Conservation (phyloP, 2,888 invertebrate genomes). For the Pilophorus perplexus region DNA sequence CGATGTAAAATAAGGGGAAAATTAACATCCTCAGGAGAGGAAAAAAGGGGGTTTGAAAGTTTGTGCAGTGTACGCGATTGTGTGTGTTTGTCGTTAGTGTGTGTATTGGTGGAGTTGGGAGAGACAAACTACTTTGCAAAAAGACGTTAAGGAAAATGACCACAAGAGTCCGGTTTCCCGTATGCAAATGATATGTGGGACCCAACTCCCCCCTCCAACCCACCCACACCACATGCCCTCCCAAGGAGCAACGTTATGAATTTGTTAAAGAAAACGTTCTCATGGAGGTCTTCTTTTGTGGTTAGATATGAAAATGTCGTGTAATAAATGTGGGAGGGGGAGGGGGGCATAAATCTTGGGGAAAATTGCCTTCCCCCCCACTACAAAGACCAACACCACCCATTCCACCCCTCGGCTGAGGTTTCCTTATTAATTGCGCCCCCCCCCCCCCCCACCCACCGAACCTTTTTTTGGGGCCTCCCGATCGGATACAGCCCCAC, state of each 20-base stretch:
- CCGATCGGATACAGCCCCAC: constrained; percentile 21
- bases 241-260: constrained; percentile 39
- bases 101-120: constrained; percentile 3
- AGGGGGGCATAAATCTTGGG: constrained; percentile 35
- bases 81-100: too few relatives aligned
- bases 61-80: too few relatives aligned
- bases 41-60: too few relatives aligned
- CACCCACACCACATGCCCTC: too few relatives aligned
- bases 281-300: constrained; percentile 39
- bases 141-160: constrained; percentile 36
- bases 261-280: constrained; percentile 39
- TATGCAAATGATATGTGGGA: constrained; percentile 38
- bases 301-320: constrained; percentile 40
- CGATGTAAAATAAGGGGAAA: neutral
- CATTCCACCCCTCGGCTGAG: constrained; percentile 33
- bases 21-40: too few relatives aligned
- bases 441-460: constrained; percentile 24
- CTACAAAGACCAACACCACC: too few relatives aligned
- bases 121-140: constrained; percentile 17
- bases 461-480: constrained; percentile 12
- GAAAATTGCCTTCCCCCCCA: constrained; percentile 30
- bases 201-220: constrained; percentile 4
- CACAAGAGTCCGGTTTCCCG: constrained; percentile 29
- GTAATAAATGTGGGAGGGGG: constrained; percentile 34
- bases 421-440: constrained; percentile 38